Evolutionary conservation across 2,888 invertebrate species (phyloP).

Genomic region (Chrysolina americana): DNA sequence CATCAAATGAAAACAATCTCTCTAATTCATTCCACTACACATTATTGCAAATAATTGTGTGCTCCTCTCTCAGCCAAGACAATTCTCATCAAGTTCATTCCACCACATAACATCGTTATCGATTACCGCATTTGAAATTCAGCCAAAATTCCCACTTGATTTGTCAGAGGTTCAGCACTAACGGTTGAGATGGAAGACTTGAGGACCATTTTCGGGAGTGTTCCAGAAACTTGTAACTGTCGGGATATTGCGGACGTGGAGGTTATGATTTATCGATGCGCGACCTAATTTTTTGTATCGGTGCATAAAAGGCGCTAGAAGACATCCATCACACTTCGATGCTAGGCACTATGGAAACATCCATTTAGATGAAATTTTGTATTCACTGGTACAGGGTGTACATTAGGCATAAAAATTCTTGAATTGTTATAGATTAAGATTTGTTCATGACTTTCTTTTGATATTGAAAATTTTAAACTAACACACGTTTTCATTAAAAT

Average conservation of each 20-base stretch:
- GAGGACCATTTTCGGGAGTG: not conserved
- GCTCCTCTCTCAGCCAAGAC: not conserved
- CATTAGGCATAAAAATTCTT: too few relatives aligned
- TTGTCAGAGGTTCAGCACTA: not conserved
- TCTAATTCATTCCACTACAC: not conserved
- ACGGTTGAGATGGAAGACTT: not conserved
- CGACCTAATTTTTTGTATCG: slow-evolving; percentile 6
- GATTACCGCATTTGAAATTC: slow-evolving; percentile 16
- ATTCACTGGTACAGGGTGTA: too few relatives aligned
- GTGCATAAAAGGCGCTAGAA: not conserved
- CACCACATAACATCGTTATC: not conserved
- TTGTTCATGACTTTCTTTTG: too few relatives aligned
- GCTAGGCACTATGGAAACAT: not conserved
- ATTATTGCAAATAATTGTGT: not conserved
- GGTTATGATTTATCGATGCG: slow-evolving; percentile 8
- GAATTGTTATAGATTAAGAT: too few relatives aligned
- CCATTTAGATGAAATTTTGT: not conserved
- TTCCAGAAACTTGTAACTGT: slow-evolving; percentile 6
- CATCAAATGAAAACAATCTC: not conserved
- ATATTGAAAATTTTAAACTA: too few relatives aligned
- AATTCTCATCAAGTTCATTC: not conserved
- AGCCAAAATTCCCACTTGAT: slow-evolving; percentile 6
- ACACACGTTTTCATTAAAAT: too few relatives aligned
- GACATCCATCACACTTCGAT: slow-evolving; percentile 7
- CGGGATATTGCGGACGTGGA: slow-evolving; percentile 10